Conservation (phyloP, 2,113 vertebrate species). For the Sinosuthora webbiana region DNA sequence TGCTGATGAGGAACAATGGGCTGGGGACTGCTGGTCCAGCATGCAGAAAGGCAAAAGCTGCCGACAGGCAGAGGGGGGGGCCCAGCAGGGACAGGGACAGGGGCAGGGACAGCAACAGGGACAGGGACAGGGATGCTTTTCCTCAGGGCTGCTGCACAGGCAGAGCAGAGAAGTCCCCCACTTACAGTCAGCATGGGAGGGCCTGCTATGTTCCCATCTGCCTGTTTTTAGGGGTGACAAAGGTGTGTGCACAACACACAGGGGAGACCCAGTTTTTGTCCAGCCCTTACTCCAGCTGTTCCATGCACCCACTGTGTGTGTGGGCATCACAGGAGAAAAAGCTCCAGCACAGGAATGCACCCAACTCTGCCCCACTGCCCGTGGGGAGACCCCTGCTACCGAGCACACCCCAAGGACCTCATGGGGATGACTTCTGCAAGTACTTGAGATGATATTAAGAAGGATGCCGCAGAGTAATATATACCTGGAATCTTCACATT, state of each 20-base stretch:
- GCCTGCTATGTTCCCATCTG: not conserved
- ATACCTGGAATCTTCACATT: not conserved
- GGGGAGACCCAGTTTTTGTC: not conserved
- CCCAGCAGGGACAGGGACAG: not conserved
- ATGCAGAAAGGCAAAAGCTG: not conserved
- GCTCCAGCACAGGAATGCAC: accelerated
- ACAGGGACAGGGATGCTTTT: not conserved
- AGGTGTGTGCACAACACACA: accelerated
- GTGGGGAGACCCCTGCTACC: not conserved
- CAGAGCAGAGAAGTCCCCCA: not conserved
- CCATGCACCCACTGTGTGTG: accelerated
- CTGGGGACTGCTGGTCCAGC: not conserved
- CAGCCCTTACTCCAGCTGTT: not conserved
- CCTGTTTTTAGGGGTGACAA: accelerated
- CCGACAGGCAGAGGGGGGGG: accelerated
- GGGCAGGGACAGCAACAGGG: too few relatives aligned
- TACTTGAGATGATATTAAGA: not conserved
- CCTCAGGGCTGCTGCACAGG: accelerated
- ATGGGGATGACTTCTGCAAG: not conserved
- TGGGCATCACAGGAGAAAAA: accelerated
- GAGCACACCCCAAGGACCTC: not conserved
- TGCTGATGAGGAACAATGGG: not conserved
- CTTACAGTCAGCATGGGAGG: accelerated
- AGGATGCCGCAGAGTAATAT: not conserved
- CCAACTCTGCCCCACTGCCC: accelerated